Percentiles rank a stretch among this genome's conserved stretches.
phyloP scores from a whole-genome alignment of 2,113 vertebrate species.

The Helogale parvula region DNA sequence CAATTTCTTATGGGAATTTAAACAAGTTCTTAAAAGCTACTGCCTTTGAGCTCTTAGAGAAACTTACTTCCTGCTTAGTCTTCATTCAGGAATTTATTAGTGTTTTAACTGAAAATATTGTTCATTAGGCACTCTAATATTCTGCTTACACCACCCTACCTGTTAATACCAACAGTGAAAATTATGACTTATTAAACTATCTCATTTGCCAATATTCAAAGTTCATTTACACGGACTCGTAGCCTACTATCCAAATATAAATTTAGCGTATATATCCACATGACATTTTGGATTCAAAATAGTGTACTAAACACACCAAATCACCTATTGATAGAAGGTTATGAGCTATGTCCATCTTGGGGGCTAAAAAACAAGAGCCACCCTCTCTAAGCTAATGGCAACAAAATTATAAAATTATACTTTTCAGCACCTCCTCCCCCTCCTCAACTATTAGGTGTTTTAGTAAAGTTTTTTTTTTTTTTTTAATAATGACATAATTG shows the following conservation, averaged over 20 bases:
- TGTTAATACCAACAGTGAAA: not conserved
- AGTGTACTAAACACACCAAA: not conserved
- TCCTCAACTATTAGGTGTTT: not conserved
- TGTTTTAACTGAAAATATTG: not conserved
- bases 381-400: not conserved
- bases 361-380: not conserved
- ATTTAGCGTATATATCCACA: not conserved
- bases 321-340: not conserved
- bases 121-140: not conserved
- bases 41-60: not conserved
- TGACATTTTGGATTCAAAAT: not conserved
- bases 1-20: not conserved
- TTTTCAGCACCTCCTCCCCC: not conserved
- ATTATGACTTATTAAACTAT: not conserved
- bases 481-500: not conserved
- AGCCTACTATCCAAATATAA: not conserved
- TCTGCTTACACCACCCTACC: not conserved
- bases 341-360: not conserved
- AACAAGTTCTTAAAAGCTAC: not conserved
- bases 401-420: not conserved
- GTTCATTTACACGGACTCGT: not conserved
- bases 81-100: not conserved
- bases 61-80: not conserved
- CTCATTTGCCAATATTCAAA: constrained; percentile 26
- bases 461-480: not conserved